Base-by-base conservation (phyloP, 53 echinoderm and acorn worm genomes). In the Holothuria scabra region DNA sequence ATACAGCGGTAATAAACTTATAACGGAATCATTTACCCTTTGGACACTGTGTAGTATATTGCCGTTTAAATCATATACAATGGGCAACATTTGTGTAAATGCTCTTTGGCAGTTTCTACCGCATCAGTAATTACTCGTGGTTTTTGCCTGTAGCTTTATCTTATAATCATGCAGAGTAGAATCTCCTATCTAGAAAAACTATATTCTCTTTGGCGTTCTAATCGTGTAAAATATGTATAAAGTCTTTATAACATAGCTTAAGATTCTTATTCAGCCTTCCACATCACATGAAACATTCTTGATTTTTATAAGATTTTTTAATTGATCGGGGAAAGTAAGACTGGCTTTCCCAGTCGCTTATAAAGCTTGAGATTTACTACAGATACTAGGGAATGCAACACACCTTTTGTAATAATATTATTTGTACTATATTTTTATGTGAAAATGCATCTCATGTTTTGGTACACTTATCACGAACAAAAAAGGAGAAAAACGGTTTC, bases 381-480 rank as follows among this genome's bases (percentile, higher is more conserved):
- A 52, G 52, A 52, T 52, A 52, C 52, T 52, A 22, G 74, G 78
- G 52, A 19, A 78, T 78, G 78, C 78, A 78, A 46, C 72, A 72
- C 72, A 72, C 72, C 72, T 78, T 78, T 78, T 78, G 78, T 78
- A 78, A 56, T 78, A 28, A 57, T 58, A 58, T 57, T 78, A 78
- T 78, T 78, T 78, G 78, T 78, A 78, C 78, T 78, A 78, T 78
- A 78, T 78, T 78, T 78, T 58, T 78, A 78, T 78, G 78, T 78
- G 78, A 78, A 55, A 78, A 64, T 78, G 78, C 78, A 78, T 78
- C 78, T 78, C 78, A 78, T 57, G 56, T 58, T 78, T 52, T 78
- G 56, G 56, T 56, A 57, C 56, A 56, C 28, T 56, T 78, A 78
- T 31, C 78, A 78, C 78, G 78, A 78, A 78, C 78, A 78, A 78